Evolutionary conservation across 2,797 vertebrate species (phyloP), one percentile per base, ranked within the genome.

Genomic region (Aplochiton taeniatus): DNA sequence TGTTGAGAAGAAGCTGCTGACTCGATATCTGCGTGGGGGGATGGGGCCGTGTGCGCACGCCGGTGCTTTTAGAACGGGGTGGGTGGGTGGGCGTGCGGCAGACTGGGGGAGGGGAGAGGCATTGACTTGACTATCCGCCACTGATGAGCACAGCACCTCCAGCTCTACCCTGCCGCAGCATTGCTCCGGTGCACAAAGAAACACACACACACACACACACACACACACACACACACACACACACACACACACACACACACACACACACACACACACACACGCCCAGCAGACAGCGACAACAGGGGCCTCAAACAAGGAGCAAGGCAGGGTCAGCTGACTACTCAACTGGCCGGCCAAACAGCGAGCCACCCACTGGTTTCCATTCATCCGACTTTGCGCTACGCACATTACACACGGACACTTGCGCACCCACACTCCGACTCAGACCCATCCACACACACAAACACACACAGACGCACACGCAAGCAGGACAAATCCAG

Each of bases 1-100:
- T 87, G 81, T 86, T 79, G 77, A 69, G 73, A 80, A 75, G 82
- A 89, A 87, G 87, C 84, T 89, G 88, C 90, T 90, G 87, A 90
- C 88, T 89, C 82, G 68, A 79, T 85, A 86, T 84, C 80, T 87
- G 74, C 75, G 74, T 66, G 69, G 79, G 84, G 83, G 80, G 78
- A 77, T 66, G 69, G 61, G 55, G 47, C n/a, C 49, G 17, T 62
- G 51, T 55, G 57, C 9, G 19, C 10, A 57, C 57, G 66, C 60
- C 52, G 56, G 64, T 69, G 58, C 64, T 68, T 62, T 57, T 44
- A 8, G 6, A 20, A 73, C 58, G 49, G 45, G 65, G 64, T 61
- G 58, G 67, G 57, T 65, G 55, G 57, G 57, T 54, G 14, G 17
- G 48, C n/a, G 58, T 41, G 75, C 75, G 73, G 71, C 44, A 60